Conservation (phyloP, 2,797 vertebrate genomes). For the Vespertilio murinus region DNA sequence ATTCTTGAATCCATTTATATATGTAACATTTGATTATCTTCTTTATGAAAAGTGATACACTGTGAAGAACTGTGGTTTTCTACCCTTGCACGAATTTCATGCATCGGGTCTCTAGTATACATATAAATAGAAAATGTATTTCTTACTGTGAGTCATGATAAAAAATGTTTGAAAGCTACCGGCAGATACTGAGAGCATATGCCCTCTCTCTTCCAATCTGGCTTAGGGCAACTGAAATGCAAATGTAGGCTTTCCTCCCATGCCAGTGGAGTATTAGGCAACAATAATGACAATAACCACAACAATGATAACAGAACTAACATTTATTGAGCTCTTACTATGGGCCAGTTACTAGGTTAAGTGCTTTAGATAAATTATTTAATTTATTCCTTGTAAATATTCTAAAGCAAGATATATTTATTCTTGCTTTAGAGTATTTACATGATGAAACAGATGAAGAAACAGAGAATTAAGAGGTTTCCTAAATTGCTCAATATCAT, state of each 20-base stretch:
- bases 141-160: neutral
- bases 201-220: neutral
- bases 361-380: conserved; percentile 35
- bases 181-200: neutral
- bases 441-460: neutral
- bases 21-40: conserved; percentile 15
- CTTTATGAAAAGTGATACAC: conserved; percentile 48
- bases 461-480: conserved; percentile 17
- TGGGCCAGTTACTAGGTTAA: conserved; percentile 24
- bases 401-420: conserved; percentile 33
- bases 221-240: neutral
- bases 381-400: conserved; percentile 17
- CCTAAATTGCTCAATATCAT: neutral
- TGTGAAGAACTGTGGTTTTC: neutral
- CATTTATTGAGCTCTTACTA: conserved; percentile 18
- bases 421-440: too few relatives aligned
- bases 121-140: conserved; percentile 16
- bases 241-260: conserved; percentile 5
- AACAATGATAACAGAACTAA: conserved; percentile 6
- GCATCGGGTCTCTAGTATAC: neutral
- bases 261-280: conserved; percentile 17
- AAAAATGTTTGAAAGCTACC: conserved; percentile 32
- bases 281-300: neutral
- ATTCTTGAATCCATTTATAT: neutral
- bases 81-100: neutral